Evolutionary conservation across 2,888 invertebrate genomes (phyloP).

Genomic region (Eubasilissa splendida): DNA sequence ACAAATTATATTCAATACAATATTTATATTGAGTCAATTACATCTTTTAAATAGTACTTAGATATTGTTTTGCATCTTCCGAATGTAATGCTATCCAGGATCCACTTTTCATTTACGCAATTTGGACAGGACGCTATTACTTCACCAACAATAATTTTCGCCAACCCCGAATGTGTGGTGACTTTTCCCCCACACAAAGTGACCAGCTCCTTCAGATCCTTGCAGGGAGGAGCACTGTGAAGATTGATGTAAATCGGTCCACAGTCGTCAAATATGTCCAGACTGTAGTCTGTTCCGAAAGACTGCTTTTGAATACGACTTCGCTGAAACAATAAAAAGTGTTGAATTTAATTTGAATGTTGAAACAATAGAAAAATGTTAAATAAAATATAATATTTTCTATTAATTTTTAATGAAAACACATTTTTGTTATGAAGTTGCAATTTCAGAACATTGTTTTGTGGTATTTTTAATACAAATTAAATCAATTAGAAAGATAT

Average conservation of each 20-base stretch:
- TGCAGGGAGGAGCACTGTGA: constrained; percentile 68
- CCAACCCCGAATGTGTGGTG: constrained; percentile 66
- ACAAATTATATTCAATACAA: background rate
- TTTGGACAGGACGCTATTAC: constrained; percentile 60
- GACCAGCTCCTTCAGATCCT: constrained; percentile 74
- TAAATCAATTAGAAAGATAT: too few relatives aligned
- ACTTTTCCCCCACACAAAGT: constrained; percentile 73
- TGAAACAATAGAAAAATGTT: too few relatives aligned
- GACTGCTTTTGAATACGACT: constrained; percentile 76
- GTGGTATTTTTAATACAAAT: too few relatives aligned
- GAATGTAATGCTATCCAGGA: constrained; percentile 76
- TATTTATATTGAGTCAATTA: constrained; percentile 49
- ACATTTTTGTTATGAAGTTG: too few relatives aligned
- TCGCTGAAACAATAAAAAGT: constrained; percentile 65
- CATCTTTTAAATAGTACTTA: constrained; percentile 63
- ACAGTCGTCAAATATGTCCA: constrained; percentile 74
- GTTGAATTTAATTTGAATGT: background rate
- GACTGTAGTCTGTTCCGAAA: constrained; percentile 73
- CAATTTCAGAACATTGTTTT: too few relatives aligned
- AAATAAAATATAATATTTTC: too few relatives aligned
- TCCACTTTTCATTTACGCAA: constrained; percentile 75
- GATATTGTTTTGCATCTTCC: constrained; percentile 69
- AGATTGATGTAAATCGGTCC: constrained; percentile 74
- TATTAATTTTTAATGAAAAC: too few relatives aligned
- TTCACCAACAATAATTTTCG: constrained; percentile 73